Percentiles rank a stretch among this genome's conserved stretches.
Conservation (phyloP, 2,797 vertebrate species). For the Anableps anableps region DNA sequence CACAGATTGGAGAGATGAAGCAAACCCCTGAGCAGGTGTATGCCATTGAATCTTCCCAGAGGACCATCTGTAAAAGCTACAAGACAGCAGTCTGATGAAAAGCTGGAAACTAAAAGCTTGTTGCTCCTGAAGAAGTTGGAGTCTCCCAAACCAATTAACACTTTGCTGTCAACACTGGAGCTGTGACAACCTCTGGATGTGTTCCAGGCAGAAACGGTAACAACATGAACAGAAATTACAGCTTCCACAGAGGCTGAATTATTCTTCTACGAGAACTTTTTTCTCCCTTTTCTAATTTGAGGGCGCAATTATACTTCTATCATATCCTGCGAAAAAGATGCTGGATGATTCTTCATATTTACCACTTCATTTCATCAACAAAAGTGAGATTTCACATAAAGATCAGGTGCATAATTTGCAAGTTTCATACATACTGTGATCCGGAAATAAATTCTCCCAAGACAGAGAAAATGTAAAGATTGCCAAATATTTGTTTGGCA, state of each 20-base stretch:
- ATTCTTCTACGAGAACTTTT: neutral
- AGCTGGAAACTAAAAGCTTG: slow-evolving; percentile 33
- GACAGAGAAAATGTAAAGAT: neutral
- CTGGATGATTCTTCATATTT: neutral
- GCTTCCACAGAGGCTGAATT: neutral
- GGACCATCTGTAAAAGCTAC: slow-evolving; percentile 20
- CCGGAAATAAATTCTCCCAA: neutral
- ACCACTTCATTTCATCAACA: slow-evolving; percentile 1
- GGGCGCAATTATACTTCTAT: neutral
- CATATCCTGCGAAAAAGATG: neutral
- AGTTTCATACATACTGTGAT: neutral
- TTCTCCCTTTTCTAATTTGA: neutral
- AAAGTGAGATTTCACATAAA: slow-evolving; percentile 4
- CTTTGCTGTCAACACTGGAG: slow-evolving; percentile 13
- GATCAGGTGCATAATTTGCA: slow-evolving; percentile 2
- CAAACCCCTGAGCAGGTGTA: slow-evolving; percentile 30
- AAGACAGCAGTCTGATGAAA: slow-evolving; percentile 19
- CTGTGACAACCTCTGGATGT: slow-evolving; percentile 11
- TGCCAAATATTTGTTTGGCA: slow-evolving; percentile 1
- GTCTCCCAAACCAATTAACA: slow-evolving; percentile 51
- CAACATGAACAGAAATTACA: neutral
- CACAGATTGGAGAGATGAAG: slow-evolving; percentile 15
- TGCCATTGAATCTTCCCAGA: slow-evolving; percentile 9
- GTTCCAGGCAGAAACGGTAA: slow-evolving; percentile 13
- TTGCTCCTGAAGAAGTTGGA: slow-evolving; percentile 23